These are phyloP conservation scores for Ptiloglossa arizonensis DNA, from an alignment of 1,140 invertebrate genomes.

Conservation along the genomic window DNA sequence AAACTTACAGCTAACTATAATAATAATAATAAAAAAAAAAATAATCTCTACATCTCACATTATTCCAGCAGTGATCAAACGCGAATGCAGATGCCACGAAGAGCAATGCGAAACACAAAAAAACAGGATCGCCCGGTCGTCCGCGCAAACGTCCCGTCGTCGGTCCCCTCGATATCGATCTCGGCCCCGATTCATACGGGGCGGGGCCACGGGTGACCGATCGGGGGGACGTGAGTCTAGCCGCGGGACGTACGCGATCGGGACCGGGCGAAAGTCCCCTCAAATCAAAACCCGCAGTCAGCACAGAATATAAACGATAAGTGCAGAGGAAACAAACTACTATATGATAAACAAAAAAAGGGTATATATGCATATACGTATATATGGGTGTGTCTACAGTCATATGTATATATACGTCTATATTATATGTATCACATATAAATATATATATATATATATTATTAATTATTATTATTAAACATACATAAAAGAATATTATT, in stretches of 20 bases:
- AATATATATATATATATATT: conserved; percentile 67
- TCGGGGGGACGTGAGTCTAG: conserved; percentile 21
- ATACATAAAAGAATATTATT: conserved; percentile 80
- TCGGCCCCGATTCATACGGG: background rate
- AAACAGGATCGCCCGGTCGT: conserved; percentile 46
- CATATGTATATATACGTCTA: conserved; percentile 70
- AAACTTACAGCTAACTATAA: conserved; percentile 48
- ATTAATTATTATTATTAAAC: conserved; percentile 75
- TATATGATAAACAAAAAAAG: conserved; percentile 73
- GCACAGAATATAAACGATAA: conserved; percentile 78
- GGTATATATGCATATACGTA: conserved; percentile 72
- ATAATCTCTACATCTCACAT: conserved; percentile 62
- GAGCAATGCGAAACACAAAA: conserved; percentile 54
- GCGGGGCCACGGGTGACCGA: background rate
- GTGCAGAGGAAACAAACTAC: conserved; percentile 79
- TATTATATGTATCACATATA: conserved; percentile 74
- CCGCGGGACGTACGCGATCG: conserved; percentile 2
- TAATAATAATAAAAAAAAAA: background rate
- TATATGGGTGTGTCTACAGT: conserved; percentile 64
- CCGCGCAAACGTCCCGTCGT: background rate
- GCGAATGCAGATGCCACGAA: conserved; percentile 65
- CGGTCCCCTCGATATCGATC: background rate
- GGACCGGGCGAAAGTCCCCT: conserved; percentile 71
- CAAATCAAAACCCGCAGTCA: conserved; percentile 82
- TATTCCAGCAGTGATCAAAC: conserved; percentile 63